These are phyloP conservation scores for Rhizoglyphus robini DNA, from an alignment of 1,140 invertebrate genomes.

Conservation along the genomic window DNA sequence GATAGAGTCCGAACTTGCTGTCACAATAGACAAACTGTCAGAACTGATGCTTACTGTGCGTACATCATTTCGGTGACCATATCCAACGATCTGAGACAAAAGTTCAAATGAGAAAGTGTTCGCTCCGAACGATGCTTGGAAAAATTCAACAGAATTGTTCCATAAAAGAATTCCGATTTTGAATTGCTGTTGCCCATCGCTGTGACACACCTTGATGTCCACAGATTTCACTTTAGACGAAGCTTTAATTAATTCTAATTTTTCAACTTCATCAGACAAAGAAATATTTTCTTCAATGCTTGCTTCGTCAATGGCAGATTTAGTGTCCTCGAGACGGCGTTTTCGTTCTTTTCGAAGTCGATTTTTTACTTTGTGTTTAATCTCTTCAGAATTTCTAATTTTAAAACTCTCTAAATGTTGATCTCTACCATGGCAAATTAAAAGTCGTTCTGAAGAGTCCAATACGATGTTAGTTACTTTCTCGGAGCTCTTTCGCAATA, in stretches of 20 bases:
- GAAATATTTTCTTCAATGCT: slow-evolving; percentile 25
- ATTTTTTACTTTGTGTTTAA: slow-evolving; percentile 52
- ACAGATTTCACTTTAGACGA: slow-evolving; percentile 53
- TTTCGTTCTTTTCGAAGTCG: slow-evolving; percentile 52
- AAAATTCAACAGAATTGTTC: slow-evolving; percentile 37
- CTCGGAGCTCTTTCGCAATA: slow-evolving; percentile 55
- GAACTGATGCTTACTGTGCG: slow-evolving; percentile 73
- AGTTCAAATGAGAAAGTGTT: neutral
- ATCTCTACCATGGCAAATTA: slow-evolving; percentile 70
- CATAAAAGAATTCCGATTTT: slow-evolving; percentile 35
- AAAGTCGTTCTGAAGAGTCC: slow-evolving; percentile 44
- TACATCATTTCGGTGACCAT: slow-evolving; percentile 79
- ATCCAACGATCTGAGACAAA: slow-evolving; percentile 35
- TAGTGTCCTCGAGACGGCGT: neutral
- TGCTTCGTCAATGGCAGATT: neutral
- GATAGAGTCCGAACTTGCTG: slow-evolving; percentile 66
- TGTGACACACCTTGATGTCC: slow-evolving; percentile 41
- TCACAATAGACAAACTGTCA: slow-evolving; percentile 60
- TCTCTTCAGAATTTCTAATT: slow-evolving; percentile 58
- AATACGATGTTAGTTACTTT: slow-evolving; percentile 29
- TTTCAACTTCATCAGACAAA: slow-evolving; percentile 53
- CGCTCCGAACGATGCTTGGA: slow-evolving; percentile 7
- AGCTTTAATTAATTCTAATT: slow-evolving; percentile 50
- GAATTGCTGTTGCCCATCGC: slow-evolving; percentile 41
- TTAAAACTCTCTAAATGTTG: slow-evolving; percentile 66